Conservation (phyloP, 2,888 invertebrate species). For the Lacanobia wlatinum region DNA sequence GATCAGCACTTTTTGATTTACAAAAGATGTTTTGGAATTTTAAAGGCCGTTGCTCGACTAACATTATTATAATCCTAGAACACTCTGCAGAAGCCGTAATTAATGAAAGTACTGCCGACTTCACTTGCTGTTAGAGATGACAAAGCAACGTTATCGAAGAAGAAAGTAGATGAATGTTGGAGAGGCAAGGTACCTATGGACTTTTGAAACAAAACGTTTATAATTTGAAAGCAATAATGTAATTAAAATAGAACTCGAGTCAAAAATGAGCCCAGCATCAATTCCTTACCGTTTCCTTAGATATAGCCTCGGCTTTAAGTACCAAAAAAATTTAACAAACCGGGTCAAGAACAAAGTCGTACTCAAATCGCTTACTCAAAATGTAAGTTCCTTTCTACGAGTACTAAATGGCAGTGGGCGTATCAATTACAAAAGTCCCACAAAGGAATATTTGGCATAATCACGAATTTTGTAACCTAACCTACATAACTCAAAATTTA, state of each 20-base stretch:
- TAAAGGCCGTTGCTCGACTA: no score
- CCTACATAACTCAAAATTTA: background rate
- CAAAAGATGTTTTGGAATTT: no score
- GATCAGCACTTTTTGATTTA: no score
- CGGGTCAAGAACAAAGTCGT: slow-evolving; percentile 23
- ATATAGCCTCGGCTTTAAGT: slow-evolving; percentile 2
- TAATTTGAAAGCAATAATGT: background rate
- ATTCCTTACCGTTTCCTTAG: no score
- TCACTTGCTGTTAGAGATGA: no score
- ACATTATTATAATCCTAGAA: background rate
- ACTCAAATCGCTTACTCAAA: slow-evolving; percentile 16
- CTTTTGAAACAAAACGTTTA: no score
- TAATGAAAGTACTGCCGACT: background rate
- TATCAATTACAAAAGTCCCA: slow-evolving; percentile 35
- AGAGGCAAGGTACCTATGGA: no score
- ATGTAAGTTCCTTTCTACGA: slow-evolving; percentile 13
- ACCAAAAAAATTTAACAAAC: slow-evolving; percentile 4
- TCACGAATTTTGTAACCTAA: no score
- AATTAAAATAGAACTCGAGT: no score
- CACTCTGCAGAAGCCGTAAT: background rate
- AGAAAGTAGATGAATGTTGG: no score
- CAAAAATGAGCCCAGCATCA: no score
- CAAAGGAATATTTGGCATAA: slow-evolving; percentile 30
- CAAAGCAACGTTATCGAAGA: no score
- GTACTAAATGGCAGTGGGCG: slow-evolving; percentile 20